phyloP scores from a whole-genome alignment of 1,140 invertebrate species.

The Lordiphosa mommai region DNA sequence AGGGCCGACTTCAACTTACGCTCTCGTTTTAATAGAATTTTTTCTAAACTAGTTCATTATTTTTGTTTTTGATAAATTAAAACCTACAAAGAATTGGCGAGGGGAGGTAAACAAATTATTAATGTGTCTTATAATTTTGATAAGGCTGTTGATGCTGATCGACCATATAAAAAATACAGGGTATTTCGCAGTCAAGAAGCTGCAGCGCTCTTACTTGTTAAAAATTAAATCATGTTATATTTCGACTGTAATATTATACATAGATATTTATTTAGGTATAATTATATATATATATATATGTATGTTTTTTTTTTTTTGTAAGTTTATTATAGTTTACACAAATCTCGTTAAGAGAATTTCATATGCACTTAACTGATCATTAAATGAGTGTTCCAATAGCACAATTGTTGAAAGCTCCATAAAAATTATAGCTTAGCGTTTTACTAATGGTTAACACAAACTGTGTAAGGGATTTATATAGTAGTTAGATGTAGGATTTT shows the following conservation, averaged over 20 bases:
- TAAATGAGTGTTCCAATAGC: constrained; percentile 16
- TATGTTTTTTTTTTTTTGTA: neutral
- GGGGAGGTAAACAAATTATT: no score
- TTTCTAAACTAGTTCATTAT: no score
- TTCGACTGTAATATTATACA: constrained; percentile 35
- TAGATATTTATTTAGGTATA: constrained; percentile 48
- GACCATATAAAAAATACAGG: no score
- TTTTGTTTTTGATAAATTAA: no score
- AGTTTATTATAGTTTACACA: constrained; percentile 23
- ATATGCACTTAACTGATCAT: neutral
- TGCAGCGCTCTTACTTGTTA: neutral
- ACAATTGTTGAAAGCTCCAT: constrained; percentile 26
- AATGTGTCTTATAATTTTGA: no score
- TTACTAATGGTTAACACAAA: no score
- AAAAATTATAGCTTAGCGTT: neutral
- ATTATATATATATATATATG: constrained; percentile 23
- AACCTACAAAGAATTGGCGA: no score
- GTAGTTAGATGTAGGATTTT: constrained; percentile 16
- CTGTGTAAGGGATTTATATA: neutral
- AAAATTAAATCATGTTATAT: constrained; percentile 6
- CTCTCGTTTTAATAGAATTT: no score
- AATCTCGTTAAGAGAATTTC: constrained; percentile 22
- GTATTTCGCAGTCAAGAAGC: neutral
- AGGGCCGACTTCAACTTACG: no score
- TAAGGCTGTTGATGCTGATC: no score